A percentile compares a stretch with the other conserved stretches of the same genome.
These are phyloP conservation scores for Priocnemis perturbator DNA, from an alignment of 2,888 invertebrate species.

Conservation along the genomic window DNA sequence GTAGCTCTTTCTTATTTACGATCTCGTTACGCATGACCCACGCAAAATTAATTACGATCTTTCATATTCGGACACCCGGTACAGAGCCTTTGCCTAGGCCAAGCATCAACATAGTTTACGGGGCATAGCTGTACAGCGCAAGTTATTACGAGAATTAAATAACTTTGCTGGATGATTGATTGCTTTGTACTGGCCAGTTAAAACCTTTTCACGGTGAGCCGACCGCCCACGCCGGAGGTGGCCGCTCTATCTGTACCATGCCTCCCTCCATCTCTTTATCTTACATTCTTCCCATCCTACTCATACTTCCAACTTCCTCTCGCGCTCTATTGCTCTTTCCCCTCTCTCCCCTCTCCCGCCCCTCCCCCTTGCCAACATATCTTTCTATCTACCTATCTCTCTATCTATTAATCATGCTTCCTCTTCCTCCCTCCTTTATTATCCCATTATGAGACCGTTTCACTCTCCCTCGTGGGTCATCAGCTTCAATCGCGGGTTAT, in stretches of 20 bases:
- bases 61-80: slow-evolving; percentile 2
- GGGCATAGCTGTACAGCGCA: slow-evolving; percentile 37
- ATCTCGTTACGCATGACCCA: too few species aligned
- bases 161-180: slow-evolving; percentile 69
- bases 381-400: slow-evolving; percentile 18
- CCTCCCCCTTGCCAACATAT: not conserved
- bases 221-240: slow-evolving; percentile 57
- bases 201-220: slow-evolving; percentile 62
- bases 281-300: slow-evolving; percentile 9
- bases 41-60: not conserved
- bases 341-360: not conserved
- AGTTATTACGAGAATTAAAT: slow-evolving; percentile 68
- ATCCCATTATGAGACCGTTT: too few species aligned
- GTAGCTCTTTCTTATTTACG: not conserved
- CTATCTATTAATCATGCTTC: not conserved
- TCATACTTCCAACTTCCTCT: slow-evolving; percentile 6
- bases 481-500: too few species aligned
- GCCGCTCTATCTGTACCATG: slow-evolving; percentile 43
- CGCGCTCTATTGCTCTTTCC: slow-evolving; percentile 13
- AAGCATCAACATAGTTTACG: not conserved
- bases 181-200: slow-evolving; percentile 62
- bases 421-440: too few species aligned
- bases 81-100: slow-evolving; percentile 4
- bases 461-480: too few species aligned
- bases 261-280: slow-evolving; percentile 25